phyloP scores from a whole-genome alignment of 2,113 vertebrate genomes.

The Helogale parvula region DNA sequence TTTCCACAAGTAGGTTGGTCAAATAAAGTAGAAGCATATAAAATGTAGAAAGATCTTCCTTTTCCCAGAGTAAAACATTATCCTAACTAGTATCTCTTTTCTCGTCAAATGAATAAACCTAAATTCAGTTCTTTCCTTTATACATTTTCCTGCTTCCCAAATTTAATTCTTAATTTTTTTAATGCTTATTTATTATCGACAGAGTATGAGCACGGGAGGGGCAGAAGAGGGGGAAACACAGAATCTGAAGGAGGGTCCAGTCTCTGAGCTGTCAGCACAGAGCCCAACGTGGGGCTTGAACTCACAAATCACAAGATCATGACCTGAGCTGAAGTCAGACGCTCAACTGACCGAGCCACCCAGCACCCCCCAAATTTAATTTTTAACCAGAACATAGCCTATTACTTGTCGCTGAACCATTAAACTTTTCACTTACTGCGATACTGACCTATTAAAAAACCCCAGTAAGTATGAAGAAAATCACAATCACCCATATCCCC shows the following conservation, averaged over 20 bases:
- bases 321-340: too few relatives aligned
- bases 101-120: background rate
- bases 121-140: slow-evolving; percentile 46
- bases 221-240: too few relatives aligned
- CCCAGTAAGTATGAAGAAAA: background rate
- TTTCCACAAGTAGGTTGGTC: slow-evolving; percentile 3
- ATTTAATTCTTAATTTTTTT: slow-evolving; percentile 62
- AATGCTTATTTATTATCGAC: too few relatives aligned
- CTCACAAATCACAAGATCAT: too few relatives aligned
- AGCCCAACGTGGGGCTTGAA: too few relatives aligned
- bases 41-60: background rate
- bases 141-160: slow-evolving; percentile 51
- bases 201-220: too few relatives aligned
- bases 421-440: slow-evolving; percentile 42
- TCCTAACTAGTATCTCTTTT: slow-evolving; percentile 39
- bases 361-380: slow-evolving; percentile 41
- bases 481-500: background rate
- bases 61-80: slow-evolving; percentile 22
- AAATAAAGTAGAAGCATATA: slow-evolving; percentile 41
- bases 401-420: slow-evolving; percentile 48
- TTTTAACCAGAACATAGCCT: slow-evolving; percentile 55
- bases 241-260: too few relatives aligned
- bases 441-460: slow-evolving; percentile 27
- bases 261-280: too few relatives aligned
- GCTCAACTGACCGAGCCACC: too few relatives aligned